Evolutionary conservation across 2,888 invertebrate genomes (phyloP).

Genomic region (Megamerina dolium): DNA sequence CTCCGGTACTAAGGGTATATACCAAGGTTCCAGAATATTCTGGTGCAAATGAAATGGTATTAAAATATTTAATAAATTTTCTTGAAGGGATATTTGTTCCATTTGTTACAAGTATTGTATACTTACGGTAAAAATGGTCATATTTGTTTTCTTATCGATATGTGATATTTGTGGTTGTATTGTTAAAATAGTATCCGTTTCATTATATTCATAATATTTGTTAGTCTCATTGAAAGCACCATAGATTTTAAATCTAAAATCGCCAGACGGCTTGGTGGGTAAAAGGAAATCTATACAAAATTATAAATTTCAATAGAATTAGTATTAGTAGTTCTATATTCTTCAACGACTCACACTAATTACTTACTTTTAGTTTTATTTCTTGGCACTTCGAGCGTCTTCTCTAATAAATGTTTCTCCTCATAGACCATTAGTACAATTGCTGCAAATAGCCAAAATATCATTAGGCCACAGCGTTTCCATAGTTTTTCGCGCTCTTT

Average conservation of each 20-base stretch:
- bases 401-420: constrained; percentile 43
- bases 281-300: constrained; percentile 13
- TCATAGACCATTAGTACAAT: constrained; percentile 36
- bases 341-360: neutral
- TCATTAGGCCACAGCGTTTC: constrained; percentile 35
- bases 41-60: constrained; percentile 8
- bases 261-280: constrained; percentile 35
- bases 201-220: constrained; percentile 17
- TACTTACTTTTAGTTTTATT: constrained; percentile 37
- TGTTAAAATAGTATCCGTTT: constrained; percentile 30
- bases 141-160: constrained; percentile 22
- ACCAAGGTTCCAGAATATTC: constrained; percentile 53
- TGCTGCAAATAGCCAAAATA: constrained; percentile 41
- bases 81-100: too few relatives aligned
- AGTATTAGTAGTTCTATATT: too few relatives aligned
- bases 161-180: constrained; percentile 38
- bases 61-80: too few relatives aligned
- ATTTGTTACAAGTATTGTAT: neutral
- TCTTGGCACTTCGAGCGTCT: constrained; percentile 41
- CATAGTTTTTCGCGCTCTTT: constrained; percentile 29
- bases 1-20: constrained; percentile 55
- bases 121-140: constrained; percentile 28
- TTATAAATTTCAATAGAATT: neutral
- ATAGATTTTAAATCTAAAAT: constrained; percentile 36
- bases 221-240: constrained; percentile 34